Base-by-base conservation (phyloP, 2,888 invertebrate genomes). In the Meganola albula region DNA sequence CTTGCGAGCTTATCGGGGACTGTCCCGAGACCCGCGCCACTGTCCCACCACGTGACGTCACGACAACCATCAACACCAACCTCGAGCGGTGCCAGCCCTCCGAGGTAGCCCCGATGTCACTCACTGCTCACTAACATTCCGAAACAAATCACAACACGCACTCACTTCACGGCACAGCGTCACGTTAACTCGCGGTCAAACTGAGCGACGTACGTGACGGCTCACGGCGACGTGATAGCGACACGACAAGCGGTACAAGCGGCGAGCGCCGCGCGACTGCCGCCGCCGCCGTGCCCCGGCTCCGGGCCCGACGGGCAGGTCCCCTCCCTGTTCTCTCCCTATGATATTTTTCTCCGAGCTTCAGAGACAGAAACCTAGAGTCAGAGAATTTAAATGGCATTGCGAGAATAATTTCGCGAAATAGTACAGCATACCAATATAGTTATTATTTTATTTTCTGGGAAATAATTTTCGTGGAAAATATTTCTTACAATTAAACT, bases 251-350 rank as follows among this genome's bases (percentile, higher is more conserved):
- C 56, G 35, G 20, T 27, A 40, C n/a, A 33, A 34, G 59, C 68
- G 76, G 63, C 71, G 58, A 47, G 51, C 51, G 73, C 66, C 74
- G 71, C 74, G 64, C 61, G 67, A 75, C 77, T 76, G 72, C 47
- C 53, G 51, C 50, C 30, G 28, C 34, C 38, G 49, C 44, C 38
- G 29, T 22, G 40, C 42, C 42, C 26, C 12, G 18, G 40, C 40
- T 24, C 27, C 34, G 31, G 40, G 16, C 30, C 16, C 44, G 27
- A 34, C 39, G 13, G 44, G 16, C 25, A 25, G 31, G 27, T 37
- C 35, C 39, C 26, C 35, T n/a, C 27, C 27, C 27, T 31, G 28
- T 39, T 32, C 41, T 40, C 10, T 29, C 41, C 47, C 26, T 39
- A 39, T 36, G 28, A 16, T 44, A 51, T 53, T 53, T 49, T 40